Evolutionary conservation across 2,113 vertebrate genomes (phyloP), one percentile per base, ranked within the genome.

Genomic region (Osmerus mordax): DNA sequence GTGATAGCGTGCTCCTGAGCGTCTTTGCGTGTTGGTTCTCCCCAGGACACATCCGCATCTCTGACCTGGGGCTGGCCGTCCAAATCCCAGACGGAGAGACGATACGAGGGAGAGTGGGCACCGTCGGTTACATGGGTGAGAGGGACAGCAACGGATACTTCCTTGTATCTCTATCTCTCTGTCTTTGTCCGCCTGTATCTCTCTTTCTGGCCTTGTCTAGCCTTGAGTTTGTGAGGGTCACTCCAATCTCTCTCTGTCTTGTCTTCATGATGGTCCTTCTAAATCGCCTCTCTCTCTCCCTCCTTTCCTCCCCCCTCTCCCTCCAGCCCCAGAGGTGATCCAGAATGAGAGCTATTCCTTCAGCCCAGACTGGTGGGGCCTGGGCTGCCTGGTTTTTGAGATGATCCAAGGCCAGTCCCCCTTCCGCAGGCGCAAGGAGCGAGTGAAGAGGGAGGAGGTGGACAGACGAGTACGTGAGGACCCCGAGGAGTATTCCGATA

Each of bases 321-420:
- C 2, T 18, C 12, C 76, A 97, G 96, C 96, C 88, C 96, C 96
- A 0, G 96, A 97, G 87, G 94, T 98, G 62, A 92, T 97, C 90
- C 94, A 93, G 87, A 96, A 95, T 0, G 94, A 96, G 71, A 92
- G 91, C 78, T 97, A 97, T 55, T 90, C 90, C 0, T 93, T 96
- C 87, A 94, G 95, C 79, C 96, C 96, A 0, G 96, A 97, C 84
- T 97, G 96, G 96, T 98, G 96, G 96, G 96, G 95, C 9, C 92
- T 97, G 47, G 96, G 96, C 73, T 98, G 96, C 83, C 86, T 98
- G 86, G 88, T 97, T 69, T 97, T 95, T 70, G 96, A 97, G 86
- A 97, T 97, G 96, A 96, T 98, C 77, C 91, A 94, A 84, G 96
- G 96, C 52, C 95, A 95, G 78, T 94, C 95, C 3, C 96, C 95